Conservation (phyloP, 2,888 invertebrate species). For the Coelopa pilipes region DNA sequence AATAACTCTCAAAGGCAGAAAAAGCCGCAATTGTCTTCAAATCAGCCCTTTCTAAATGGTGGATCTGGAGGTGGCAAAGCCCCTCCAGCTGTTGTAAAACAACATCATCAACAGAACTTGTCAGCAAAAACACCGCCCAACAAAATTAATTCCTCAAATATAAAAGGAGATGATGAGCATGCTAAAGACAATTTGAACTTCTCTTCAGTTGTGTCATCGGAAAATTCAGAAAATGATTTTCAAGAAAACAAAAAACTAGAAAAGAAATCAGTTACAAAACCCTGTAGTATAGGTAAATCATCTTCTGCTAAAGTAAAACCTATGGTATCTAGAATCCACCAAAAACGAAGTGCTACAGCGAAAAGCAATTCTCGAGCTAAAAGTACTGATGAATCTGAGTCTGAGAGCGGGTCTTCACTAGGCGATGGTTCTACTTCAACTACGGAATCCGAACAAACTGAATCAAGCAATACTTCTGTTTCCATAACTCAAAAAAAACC, state of each 20-base stretch:
- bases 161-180: conserved; percentile 14
- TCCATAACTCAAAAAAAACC: conserved; percentile 35
- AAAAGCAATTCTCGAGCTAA: conserved; percentile 38
- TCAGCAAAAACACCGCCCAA: conserved; percentile 43
- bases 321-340: conserved; percentile 55
- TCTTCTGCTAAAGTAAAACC: conserved; percentile 27
- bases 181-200: conserved; percentile 64
- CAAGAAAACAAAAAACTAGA: conserved; percentile 51
- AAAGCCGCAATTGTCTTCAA: conserved; percentile 44
- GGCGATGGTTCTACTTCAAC: conserved; percentile 55
- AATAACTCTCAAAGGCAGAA: conserved; percentile 59
- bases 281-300: conserved; percentile 33
- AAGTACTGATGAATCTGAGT: conserved; percentile 44
- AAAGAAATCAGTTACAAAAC: conserved; percentile 36
- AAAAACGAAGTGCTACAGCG: conserved; percentile 48
- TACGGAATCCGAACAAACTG: conserved; percentile 62
- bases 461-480: conserved; percentile 44
- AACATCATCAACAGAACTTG: conserved; percentile 57
- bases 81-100: conserved; percentile 54
- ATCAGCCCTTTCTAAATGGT: conserved; percentile 52
- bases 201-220: conserved; percentile 82
- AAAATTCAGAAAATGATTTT: conserved; percentile 69
- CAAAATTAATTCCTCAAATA: conserved; percentile 21
- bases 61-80: conserved; percentile 68
- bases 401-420: conserved; percentile 46